Evolutionary conservation across 2,113 vertebrate genomes (phyloP), one percentile per base, ranked within the genome.

Genomic region (Stegastes partitus): DNA sequence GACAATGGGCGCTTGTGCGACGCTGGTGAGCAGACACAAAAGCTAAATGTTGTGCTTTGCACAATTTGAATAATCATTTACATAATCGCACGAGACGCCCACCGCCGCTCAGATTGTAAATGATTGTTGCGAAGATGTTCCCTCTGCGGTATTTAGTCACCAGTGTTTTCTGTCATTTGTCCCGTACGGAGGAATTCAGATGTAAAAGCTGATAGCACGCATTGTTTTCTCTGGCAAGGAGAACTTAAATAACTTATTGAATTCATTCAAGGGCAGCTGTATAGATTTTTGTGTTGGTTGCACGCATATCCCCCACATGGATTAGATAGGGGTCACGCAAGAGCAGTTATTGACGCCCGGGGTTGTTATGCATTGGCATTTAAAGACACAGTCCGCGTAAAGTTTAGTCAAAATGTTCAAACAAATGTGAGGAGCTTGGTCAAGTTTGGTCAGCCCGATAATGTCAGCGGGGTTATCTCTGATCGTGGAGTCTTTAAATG

Each of bases 1-100:
- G 50, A 87, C 85, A 91, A 72, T 68, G 42, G 68, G 16, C 9
- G 19, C 22, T 62, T 73, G 75, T 82, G 84, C 77, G 68, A 56
- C 58, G 22, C 61, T 39, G 57, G 34, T 56, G 16, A 19, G 65
- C 39, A 45, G 37, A 34, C 57, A 39, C 15, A 4, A 21, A 65
- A 16, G 54, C 28, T 47, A 2, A 51, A 42, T 11, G 39, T 55
- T 61, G 28, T 15, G 39, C 31, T 23, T 34, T 12, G 9, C 44
- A 12, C 6, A 2, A 77, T 85, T 51, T 57, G 21, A 59, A 82
- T 68, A 44, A 39, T 61, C 5, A 59, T 81, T 72, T 66, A 58
- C 78, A 72, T 51, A 16, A 4, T 14, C 25, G 7, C 54, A 55
- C 19, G 3, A 0, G 12, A 12, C 7, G 28, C 37, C 28, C 49